A percentile compares a stretch with the other conserved stretches of the same genome.
Evolutionary conservation across 2,888 invertebrate species (phyloP).

Genomic region (Sipha maydis): DNA sequence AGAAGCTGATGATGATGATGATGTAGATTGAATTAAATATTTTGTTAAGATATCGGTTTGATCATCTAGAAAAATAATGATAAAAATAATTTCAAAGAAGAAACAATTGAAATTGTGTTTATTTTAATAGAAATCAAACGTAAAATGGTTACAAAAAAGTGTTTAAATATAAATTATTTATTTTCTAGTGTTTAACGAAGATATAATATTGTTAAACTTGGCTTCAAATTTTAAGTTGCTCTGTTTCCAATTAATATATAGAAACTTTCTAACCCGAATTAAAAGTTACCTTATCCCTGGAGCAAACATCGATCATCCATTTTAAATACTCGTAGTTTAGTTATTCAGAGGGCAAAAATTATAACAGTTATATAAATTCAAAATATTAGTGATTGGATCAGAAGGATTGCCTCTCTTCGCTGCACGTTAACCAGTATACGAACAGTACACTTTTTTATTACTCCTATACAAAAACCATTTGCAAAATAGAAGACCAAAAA

Average conservation of each 20-base stretch:
- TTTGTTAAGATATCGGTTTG: too few species aligned
- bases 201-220: neutral
- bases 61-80: too few species aligned
- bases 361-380: neutral
- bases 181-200: neutral
- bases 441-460: neutral
- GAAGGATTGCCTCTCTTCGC: neutral
- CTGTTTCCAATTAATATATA: neutral
- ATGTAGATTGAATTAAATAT: too few species aligned
- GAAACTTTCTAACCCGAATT: neutral
- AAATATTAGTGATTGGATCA: neutral
- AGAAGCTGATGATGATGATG: too few species aligned
- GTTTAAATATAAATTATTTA: neutral
- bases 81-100: too few species aligned
- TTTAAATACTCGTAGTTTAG: neutral
- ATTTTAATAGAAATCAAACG: neutral
- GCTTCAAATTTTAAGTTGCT: neutral
- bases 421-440: too few species aligned
- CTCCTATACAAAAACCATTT: neutral
- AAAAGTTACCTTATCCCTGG: neutral
- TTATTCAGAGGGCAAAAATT: neutral
- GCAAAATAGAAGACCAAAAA: neutral
- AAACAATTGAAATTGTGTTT: too few species aligned
- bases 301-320: neutral
- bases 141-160: neutral